Evolutionary conservation across 2,888 invertebrate species (phyloP), one percentile per base, ranked within the genome.

Genomic region (Tetanocera ferruginea): DNA sequence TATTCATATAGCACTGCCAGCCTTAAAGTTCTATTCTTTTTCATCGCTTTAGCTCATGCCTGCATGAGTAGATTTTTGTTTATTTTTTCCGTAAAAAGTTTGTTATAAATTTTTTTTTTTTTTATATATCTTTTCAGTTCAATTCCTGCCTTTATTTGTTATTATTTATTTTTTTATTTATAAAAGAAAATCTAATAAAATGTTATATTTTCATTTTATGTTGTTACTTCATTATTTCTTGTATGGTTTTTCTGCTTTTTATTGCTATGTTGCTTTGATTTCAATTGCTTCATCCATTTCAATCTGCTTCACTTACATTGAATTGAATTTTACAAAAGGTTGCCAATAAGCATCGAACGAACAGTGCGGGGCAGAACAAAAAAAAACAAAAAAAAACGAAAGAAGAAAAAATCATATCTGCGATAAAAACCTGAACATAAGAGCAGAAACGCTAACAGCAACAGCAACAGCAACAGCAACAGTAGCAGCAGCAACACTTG

Each of bases 191-290:
- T 51, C 6, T 19, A 37, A 67, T 67, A 67, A 49, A 69, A 51
- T 49, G 49, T 23, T 49, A 69, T 69, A 69, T 69, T 69, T 80
- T 81, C 83, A 85, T 86, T 84, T 84, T 82, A 83, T 83, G 83
- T 79, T 82, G 82, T 76, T 83, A 80, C 79, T 75, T 84, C 83
- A 81, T 84, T 81, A 82, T 83, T 79, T 82, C 82, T 75, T 73
- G 80, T 55, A 78, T 79, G 76, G 76, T 78, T 74, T 80, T 84
- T 43, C 43, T 43, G 82, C 81, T 80, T 81, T 82, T 85, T 82
- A 74, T 83, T 81, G 80, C 84, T 80, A 78, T 83, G 78, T 23
- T 60, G 60, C 14, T 60, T 55, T 69, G 5, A 57, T 60, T 34
- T 78, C 69, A 66, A 43, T 74, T 17, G 31, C 43, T 28, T 25